phyloP scores from a whole-genome alignment of 2,797 vertebrate species.

The Girardinus metallicus region DNA sequence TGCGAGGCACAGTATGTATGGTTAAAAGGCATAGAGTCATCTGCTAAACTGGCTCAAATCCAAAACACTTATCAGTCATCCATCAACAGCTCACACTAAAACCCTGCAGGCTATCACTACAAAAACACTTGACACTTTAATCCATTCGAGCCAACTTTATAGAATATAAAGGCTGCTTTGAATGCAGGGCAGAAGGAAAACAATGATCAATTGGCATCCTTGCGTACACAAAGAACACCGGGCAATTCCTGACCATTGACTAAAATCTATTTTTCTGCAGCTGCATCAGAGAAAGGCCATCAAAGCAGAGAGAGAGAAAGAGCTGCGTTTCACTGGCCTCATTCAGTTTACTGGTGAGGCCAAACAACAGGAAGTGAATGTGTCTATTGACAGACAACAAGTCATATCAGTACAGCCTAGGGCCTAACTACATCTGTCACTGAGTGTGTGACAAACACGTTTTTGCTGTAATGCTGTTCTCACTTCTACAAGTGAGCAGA shows the following conservation, averaged over 20 bases:
- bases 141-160: conserved; percentile 32
- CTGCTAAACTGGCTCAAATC: conserved; percentile 30
- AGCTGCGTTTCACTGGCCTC: conserved; percentile 66
- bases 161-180: conserved; percentile 55
- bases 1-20: neutral
- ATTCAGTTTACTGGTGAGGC: conserved; percentile 66
- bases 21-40: conserved; percentile 31
- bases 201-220: conserved; percentile 59
- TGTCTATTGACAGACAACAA: conserved; percentile 74
- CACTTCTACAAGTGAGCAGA: conserved; percentile 52
- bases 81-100: conserved; percentile 18
- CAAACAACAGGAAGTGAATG: conserved; percentile 79
- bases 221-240: conserved; percentile 62
- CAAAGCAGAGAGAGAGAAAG: conserved; percentile 50
- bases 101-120: conserved; percentile 50
- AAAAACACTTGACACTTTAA: conserved; percentile 59
- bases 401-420: conserved; percentile 69
- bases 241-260: conserved; percentile 60
- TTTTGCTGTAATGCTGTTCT: conserved; percentile 50
- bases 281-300: conserved; percentile 55
- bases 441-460: conserved; percentile 40
- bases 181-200: conserved; percentile 44
- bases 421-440: conserved; percentile 60
- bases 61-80: conserved; percentile 28
- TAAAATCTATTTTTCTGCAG: conserved; percentile 70